Base-by-base conservation (phyloP, 2,797 vertebrate genomes). In the Chaenodraco wilsoni region DNA sequence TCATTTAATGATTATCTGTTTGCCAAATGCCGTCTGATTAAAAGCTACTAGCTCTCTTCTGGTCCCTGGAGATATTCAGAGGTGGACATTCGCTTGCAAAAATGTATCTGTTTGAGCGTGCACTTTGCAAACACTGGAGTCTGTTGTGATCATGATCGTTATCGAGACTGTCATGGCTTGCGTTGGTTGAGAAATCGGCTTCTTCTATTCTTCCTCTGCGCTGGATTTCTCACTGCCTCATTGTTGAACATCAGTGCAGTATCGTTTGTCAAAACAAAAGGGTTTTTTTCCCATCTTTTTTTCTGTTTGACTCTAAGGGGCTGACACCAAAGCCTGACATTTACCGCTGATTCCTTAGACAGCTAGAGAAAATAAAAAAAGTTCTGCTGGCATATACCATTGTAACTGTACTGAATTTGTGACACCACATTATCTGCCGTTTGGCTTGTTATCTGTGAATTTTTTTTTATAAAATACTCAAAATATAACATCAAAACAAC, bases 271-370 rank as follows among this genome's bases (percentile, higher is more conserved):
- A 55, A 56, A 65, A 78, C 72, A 49, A 44, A 68, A 33, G 33
- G 31, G 60, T 61, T 58, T 50, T 44, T n/a, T 37, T 1, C 23
- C 23, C 23, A n/a, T 52, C 27, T 21, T 5, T 21, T 2, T 31
- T 27, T 48, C 16, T 33, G 46, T 85, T 79, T 83, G 67, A 84
- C 69, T 84, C 65, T 55, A 54, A 67, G 15, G 49, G 23, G 44
- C 70, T 71, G 73, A 79, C 77, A 74, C 49, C 41, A 50, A 82
- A 75, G 71, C 68, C 44, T 78, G 72, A 72, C 57, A 45, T 76
- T 85, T 72, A 72, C 19, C 1, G 10, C 70, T 54, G 56, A 69
- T 55, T 72, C 67, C 50, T 78, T 37, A 64, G 74, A 83, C 56
- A 79, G 44, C 66, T 59, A 14, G 46, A 9, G 2, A 10, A n/a